These are phyloP conservation scores for Leucophenga montana DNA, from an alignment of 2,888 invertebrate genomes.

Conservation along the genomic window DNA sequence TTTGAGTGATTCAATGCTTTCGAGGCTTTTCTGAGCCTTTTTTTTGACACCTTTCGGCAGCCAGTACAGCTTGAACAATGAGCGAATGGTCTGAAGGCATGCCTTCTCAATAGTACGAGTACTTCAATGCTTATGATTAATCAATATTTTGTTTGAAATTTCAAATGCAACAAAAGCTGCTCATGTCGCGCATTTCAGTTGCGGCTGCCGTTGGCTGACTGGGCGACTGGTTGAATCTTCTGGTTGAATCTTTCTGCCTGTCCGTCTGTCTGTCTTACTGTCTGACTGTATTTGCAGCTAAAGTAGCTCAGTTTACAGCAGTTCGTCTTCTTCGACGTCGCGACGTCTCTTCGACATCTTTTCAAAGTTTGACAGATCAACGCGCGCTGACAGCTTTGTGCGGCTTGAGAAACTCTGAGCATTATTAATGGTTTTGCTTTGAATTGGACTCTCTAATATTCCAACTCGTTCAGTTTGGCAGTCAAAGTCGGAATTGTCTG, in stretches of 20 bases:
- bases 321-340: slow-evolving; percentile 1
- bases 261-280: background rate
- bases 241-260: background rate
- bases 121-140: slow-evolving; percentile 53
- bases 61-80: slow-evolving; percentile 32
- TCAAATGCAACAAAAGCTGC: slow-evolving; percentile 60
- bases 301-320: slow-evolving; percentile 38
- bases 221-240: background rate
- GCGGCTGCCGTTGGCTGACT: slow-evolving; percentile 27
- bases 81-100: slow-evolving; percentile 26
- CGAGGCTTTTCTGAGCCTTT: slow-evolving; percentile 28
- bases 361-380: slow-evolving; percentile 60
- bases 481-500: slow-evolving; percentile 22
- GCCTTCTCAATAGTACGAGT: too few species aligned
- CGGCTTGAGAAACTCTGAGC: slow-evolving; percentile 57
- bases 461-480: background rate
- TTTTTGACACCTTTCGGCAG: slow-evolving; percentile 48
- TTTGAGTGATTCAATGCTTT: slow-evolving; percentile 38
- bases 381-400: slow-evolving; percentile 65
- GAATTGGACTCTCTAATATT: slow-evolving; percentile 40
- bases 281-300: slow-evolving; percentile 9
- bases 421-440: slow-evolving; percentile 67
- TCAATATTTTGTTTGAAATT: slow-evolving; percentile 61
- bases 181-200: slow-evolving; percentile 54
- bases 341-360: background rate